Conservation (phyloP, 2,888 invertebrate genomes). For the Folsomia candida region DNA sequence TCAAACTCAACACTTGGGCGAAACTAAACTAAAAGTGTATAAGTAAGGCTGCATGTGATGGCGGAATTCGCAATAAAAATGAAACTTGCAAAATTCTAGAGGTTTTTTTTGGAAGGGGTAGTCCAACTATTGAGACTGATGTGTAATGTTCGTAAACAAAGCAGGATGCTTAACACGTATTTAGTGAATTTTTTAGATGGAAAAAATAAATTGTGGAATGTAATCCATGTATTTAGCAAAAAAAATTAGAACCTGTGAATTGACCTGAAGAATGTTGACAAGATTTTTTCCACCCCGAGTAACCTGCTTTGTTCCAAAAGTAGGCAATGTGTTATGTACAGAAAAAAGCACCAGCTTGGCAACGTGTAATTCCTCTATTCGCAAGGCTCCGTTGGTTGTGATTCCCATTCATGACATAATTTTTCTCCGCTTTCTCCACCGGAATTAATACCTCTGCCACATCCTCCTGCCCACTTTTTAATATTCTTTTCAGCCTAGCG, state of each 20-base stretch:
- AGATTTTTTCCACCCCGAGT: not conserved
- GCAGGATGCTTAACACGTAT: not conserved
- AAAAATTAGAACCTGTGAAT: too few relatives aligned
- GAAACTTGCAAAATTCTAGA: not conserved
- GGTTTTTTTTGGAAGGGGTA: not conserved
- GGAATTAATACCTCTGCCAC: conserved; percentile 22
- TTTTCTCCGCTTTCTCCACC: conserved; percentile 26
- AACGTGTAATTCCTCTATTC: conserved; percentile 7
- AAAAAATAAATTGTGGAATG: too few relatives aligned
- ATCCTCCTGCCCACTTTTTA: not conserved
- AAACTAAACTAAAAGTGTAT: not conserved
- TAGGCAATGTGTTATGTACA: conserved; percentile 5
- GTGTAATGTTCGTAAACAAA: not conserved
- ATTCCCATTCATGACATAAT: conserved; percentile 21
- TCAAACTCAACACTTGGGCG: not conserved
- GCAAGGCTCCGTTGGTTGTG: not conserved
- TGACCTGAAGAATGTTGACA: too few relatives aligned
- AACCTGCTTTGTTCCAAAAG: not conserved
- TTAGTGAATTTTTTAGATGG: too few relatives aligned
- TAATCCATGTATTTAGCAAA: too few relatives aligned
- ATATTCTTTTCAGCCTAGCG: not conserved
- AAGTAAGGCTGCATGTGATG: not conserved
- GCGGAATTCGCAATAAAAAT: not conserved
- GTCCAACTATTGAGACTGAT: too few relatives aligned
- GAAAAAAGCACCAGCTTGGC: not conserved